A percentile compares a stretch with the other conserved stretches of the same genome.
These are phyloP conservation scores for Coelogynopora nodosa DNA, from an alignment of 2,888 invertebrate species.

Conservation along the genomic window DNA sequence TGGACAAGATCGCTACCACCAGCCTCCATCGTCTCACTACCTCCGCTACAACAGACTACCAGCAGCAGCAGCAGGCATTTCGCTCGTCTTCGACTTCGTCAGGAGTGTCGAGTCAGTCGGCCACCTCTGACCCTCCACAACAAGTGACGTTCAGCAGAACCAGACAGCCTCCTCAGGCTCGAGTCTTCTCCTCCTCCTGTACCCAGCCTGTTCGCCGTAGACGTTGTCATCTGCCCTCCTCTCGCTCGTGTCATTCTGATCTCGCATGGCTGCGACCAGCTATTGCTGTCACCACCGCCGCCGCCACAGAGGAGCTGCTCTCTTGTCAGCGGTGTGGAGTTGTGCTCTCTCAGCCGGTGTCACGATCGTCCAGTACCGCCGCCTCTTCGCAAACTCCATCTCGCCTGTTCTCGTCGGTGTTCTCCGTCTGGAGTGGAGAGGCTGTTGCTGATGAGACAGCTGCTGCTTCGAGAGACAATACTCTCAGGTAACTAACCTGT, in stretches of 20 bases:
- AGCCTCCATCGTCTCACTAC: neutral
- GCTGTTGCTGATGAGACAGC: no score
- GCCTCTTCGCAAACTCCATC: no score
- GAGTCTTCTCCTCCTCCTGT: neutral
- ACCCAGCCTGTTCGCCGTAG: neutral
- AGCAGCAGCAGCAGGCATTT: neutral
- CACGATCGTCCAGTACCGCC: no score
- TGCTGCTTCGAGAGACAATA: no score
- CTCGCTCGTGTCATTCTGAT: neutral
- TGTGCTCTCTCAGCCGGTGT: no score
- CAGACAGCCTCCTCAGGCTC: neutral
- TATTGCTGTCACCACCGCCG: no score
- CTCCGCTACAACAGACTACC: neutral
- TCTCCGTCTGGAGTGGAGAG: no score
- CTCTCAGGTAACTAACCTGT: no score
- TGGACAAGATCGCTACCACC: neutral
- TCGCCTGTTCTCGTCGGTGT: no score
- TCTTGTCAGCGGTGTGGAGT: no score
- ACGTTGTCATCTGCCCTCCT: neutral
- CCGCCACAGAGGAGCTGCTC: no score
- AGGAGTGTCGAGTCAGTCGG: slow-evolving; percentile 4
- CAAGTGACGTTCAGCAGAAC: neutral
- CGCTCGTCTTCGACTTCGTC: neutral
- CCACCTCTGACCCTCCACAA: neutral
- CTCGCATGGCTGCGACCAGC: neutral